phyloP scores from a whole-genome alignment of 2,888 invertebrate species.

The Ligdia adustata region DNA sequence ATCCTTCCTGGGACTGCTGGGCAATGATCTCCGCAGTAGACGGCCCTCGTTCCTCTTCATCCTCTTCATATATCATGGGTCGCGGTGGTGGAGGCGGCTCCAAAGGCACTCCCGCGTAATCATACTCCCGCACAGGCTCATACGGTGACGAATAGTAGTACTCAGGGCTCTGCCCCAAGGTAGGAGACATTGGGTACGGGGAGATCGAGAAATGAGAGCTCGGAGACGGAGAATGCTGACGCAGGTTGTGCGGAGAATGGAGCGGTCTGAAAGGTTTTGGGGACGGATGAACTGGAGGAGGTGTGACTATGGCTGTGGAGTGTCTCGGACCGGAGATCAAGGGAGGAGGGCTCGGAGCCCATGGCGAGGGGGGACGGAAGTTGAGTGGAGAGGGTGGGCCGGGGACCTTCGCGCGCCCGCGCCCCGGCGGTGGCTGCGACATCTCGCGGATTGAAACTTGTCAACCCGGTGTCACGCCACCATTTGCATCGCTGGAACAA shows the following conservation, averaged over 20 bases:
- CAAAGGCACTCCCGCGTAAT: slow-evolving; percentile 90
- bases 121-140: slow-evolving; percentile 85
- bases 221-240: slow-evolving; percentile 76
- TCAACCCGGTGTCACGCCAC: slow-evolving; percentile 83
- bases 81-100: slow-evolving; percentile 91
- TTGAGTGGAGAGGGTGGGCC: slow-evolving; percentile 84
- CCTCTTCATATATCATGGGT: slow-evolving; percentile 86
- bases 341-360: slow-evolving; percentile 90
- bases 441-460: slow-evolving; percentile 78
- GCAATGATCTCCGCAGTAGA: slow-evolving; percentile 97
- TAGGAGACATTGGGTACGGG: slow-evolving; percentile 82
- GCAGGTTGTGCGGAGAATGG: slow-evolving; percentile 71
- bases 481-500: slow-evolving; percentile 81
- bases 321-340: slow-evolving; percentile 86
- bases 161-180: slow-evolving; percentile 85
- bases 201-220: slow-evolving; percentile 80
- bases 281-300: slow-evolving; percentile 83
- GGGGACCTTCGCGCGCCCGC: slow-evolving; percentile 73
- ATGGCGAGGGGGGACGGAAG: slow-evolving; percentile 90
- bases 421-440: slow-evolving; percentile 80
- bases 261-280: slow-evolving; percentile 78
- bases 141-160: slow-evolving; percentile 84
- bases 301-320: slow-evolving; percentile 80
- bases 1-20: slow-evolving; percentile 97
- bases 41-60: slow-evolving; percentile 89